phyloP scores from a whole-genome alignment of 2,797 vertebrate species.

The Lates japonicus region DNA sequence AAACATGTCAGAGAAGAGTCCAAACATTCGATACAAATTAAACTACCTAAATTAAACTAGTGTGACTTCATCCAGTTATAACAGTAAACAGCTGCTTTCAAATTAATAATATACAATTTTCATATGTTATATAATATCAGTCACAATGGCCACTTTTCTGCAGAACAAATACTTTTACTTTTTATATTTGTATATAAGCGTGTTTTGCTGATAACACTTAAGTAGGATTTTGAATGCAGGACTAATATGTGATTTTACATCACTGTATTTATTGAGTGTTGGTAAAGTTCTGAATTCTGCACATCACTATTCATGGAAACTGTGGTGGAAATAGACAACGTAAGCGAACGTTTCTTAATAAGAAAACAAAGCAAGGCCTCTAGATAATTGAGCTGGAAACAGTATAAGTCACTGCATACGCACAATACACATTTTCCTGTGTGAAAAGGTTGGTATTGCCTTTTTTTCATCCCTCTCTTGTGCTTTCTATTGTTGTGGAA shows the following conservation, averaged over 20 bases:
- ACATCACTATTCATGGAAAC: slow-evolving; percentile 37
- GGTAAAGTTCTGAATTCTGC: background rate
- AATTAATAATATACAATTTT: background rate
- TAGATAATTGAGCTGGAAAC: slow-evolving; percentile 44
- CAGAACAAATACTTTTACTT: background rate
- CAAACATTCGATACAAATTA: background rate
- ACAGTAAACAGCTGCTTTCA: background rate
- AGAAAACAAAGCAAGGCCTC: slow-evolving; percentile 35
- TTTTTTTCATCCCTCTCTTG: slow-evolving; percentile 39
- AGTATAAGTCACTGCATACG: background rate
- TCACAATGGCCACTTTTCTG: background rate
- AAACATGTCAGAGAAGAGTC: background rate
- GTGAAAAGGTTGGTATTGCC: slow-evolving; percentile 36
- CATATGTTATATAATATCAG: background rate
- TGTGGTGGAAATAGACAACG: slow-evolving; percentile 21
- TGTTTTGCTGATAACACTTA: background rate
- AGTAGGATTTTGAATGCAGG: background rate
- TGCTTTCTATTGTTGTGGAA: slow-evolving; percentile 70
- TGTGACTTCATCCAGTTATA: background rate
- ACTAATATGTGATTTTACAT: background rate
- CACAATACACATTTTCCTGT: slow-evolving; percentile 8
- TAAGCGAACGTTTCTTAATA: slow-evolving; percentile 44
- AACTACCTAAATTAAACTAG: background rate
- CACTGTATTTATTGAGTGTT: background rate
- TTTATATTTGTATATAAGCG: background rate